Evolutionary conservation across 2,113 vertebrate genomes (phyloP).

Genomic region (Stegostoma tigrinum): DNA sequence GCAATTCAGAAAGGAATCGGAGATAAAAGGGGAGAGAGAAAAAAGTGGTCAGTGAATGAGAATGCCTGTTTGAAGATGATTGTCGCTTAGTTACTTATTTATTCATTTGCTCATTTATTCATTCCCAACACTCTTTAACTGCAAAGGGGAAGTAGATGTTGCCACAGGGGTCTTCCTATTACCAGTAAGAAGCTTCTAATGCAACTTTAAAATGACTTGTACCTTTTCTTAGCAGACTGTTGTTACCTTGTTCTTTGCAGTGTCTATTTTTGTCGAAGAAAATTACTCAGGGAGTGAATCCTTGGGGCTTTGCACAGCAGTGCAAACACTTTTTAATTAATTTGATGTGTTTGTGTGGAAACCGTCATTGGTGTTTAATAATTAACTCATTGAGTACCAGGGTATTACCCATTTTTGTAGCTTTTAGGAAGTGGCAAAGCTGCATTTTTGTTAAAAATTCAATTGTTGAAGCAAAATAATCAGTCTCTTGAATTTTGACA

Average conservation of each 20-base stretch:
- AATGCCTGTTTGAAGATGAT: background rate
- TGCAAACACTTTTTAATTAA: constrained; percentile 35
- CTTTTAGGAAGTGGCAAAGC: background rate
- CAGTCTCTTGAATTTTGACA: too few relatives aligned
- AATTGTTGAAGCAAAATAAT: background rate
- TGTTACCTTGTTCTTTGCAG: constrained; percentile 2
- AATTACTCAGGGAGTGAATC: constrained; percentile 24
- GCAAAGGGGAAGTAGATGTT: background rate
- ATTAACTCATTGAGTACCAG: constrained; percentile 6
- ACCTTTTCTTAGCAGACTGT: background rate
- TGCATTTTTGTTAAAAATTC: background rate
- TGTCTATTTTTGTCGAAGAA: constrained; percentile 19
- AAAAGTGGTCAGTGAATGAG: background rate
- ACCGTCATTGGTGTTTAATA: constrained; percentile 28
- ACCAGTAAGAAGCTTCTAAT: constrained; percentile 14
- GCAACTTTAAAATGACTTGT: constrained; percentile 24
- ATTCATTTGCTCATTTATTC: background rate
- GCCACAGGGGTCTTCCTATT: constrained; percentile 12
- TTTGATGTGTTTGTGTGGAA: constrained; percentile 35
- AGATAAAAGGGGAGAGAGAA: background rate
- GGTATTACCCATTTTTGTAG: background rate
- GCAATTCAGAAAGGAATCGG: background rate
- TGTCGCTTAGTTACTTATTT: background rate
- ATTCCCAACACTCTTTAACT: background rate
- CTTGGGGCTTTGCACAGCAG: constrained; percentile 23